Evolutionary conservation across 1,140 invertebrate genomes (phyloP), one percentile per base, ranked within the genome.

Genomic region (Zophobas morio): DNA sequence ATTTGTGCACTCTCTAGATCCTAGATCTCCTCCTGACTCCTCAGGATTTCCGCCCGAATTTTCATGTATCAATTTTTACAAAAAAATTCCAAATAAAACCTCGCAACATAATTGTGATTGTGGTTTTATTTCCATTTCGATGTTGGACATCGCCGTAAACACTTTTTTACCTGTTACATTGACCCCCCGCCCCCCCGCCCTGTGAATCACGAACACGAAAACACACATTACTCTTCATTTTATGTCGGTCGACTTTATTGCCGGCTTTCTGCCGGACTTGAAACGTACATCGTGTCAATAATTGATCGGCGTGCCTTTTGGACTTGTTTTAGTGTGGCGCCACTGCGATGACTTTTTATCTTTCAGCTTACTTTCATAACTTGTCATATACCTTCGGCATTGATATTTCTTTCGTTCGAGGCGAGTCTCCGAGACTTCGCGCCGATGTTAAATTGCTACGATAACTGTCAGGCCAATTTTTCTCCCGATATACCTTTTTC

Each of bases 351-450:
- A 1, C n/a, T n/a, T 63, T 63, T 8, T 37, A 63, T 40, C 36
- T 63, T 63, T 63, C 36, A 63, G 57, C 34, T 63, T 63, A 37
- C 57, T 63, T 63, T 63, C 57, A 36, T 39, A 63, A 63, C 35
- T 37, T 63, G 57, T 63, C 57, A 63, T 63, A 63, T 63, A 63
- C 35, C 57, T 40, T 5, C 3, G n/a, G 3, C 49, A 51, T 51
- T 51, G n/a, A 5, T 3, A 51, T 51, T 46, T 46, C 42, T 3
- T 46, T 46, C n/a, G n/a, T n/a, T 46, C 42, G 42, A 46, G 42
- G 6, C 42, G 42, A 46, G 42, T 46, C 42, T 46, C 42, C 3
- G 3, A 46, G 42, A 46, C 42, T 46, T 46, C 42, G 42, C 2
- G 42, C 54, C 34, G 54, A 56, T 56, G 54, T 56, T 56, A 56